Conservation (phyloP, 2,888 invertebrate genomes). For the Trichopria drosophilae region DNA sequence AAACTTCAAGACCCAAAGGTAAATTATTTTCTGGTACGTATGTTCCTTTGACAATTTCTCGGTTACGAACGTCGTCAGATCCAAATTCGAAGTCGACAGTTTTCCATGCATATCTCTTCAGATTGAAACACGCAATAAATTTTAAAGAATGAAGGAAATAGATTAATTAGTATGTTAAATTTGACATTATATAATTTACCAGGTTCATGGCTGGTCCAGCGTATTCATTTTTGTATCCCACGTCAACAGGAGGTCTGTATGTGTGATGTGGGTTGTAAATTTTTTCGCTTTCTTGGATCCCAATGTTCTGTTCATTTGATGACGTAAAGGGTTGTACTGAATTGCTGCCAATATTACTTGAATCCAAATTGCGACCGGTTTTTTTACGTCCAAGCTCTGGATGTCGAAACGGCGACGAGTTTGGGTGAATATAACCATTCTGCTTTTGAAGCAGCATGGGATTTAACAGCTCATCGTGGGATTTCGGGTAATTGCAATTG, state of each 20-base stretch:
- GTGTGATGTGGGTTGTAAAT: constrained; percentile 38
- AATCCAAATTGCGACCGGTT: constrained; percentile 24
- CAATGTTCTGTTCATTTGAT: constrained; percentile 11
- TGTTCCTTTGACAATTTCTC: constrained; percentile 65
- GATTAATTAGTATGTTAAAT: not conserved
- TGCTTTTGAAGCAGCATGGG: too few species aligned
- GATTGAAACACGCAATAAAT: constrained; percentile 23
- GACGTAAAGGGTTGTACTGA: too few species aligned
- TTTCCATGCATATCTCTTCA: constrained; percentile 71
- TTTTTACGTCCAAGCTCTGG: too few species aligned
- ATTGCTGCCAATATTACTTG: constrained; percentile 15
- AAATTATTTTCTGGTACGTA: constrained; percentile 74
- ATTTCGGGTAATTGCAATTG: constrained; percentile 26
- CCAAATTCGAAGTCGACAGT: constrained; percentile 74
- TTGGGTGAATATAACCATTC: too few species aligned
- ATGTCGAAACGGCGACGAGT: too few species aligned
- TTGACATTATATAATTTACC: constrained; percentile 35
- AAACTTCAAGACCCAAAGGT: constrained; percentile 74
- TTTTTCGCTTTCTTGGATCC: constrained; percentile 24
- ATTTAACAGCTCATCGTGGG: constrained; percentile 23
- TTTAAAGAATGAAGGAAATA: constrained; percentile 1
- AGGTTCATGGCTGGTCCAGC: constrained; percentile 55
- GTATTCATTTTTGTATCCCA: constrained; percentile 44
- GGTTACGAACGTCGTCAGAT: constrained; percentile 62
- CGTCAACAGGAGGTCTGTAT: constrained; percentile 38